phyloP scores from a whole-genome alignment of 2,888 invertebrate genomes.

The Myathropa florea region DNA sequence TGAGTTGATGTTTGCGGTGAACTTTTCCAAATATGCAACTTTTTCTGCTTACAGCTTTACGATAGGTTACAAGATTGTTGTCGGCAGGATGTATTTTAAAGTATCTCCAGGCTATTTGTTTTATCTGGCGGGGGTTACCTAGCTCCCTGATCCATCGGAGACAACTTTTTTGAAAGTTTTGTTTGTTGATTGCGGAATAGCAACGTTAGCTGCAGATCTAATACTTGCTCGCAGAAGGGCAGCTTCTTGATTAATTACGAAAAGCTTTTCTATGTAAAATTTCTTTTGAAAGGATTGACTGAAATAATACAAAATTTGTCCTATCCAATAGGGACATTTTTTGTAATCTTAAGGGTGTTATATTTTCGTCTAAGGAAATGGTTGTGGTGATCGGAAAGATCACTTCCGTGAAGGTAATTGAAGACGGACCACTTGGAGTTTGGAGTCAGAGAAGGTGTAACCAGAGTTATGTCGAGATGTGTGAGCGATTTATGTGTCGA shows the following conservation, averaged over 20 bases:
- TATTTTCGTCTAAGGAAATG: too few species aligned
- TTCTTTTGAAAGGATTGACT: background rate
- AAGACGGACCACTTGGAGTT: background rate
- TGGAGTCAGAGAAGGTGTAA: background rate
- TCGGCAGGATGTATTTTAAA: background rate
- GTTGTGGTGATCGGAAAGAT: background rate
- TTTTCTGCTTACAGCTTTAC: background rate
- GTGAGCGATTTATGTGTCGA: slow-evolving; percentile 33
- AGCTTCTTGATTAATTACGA: background rate
- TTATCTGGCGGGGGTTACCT: background rate
- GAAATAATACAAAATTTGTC: background rate
- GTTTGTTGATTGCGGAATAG: background rate
- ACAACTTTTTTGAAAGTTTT: background rate
- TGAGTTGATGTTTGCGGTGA: background rate
- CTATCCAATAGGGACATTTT: background rate
- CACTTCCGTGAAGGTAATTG: slow-evolving; percentile 8
- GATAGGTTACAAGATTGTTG: background rate
- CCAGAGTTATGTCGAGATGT: slow-evolving; percentile 21
- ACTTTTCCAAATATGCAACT: background rate
- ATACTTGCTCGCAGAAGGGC: background rate
- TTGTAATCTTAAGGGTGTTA: background rate
- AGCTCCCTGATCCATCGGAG: background rate
- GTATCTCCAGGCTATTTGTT: background rate
- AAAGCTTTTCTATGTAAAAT: background rate
- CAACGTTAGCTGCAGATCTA: background rate